These are phyloP conservation scores for Thera obeliscata DNA, from an alignment of 2,888 invertebrate species.

Conservation along the genomic window DNA sequence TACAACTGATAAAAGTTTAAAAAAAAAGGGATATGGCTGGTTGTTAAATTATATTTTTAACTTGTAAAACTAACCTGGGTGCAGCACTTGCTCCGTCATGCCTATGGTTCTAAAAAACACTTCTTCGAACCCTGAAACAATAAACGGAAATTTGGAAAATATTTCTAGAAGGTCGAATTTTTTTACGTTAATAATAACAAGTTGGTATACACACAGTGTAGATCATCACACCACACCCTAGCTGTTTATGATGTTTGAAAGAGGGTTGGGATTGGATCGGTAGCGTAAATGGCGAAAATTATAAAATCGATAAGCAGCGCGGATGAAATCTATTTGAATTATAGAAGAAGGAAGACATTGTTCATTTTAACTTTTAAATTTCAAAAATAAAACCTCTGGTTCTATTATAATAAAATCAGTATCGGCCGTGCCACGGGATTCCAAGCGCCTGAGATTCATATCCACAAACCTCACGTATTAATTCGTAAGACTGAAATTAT, in stretches of 20 bases:
- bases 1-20: no score
- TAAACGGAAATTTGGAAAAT: slow-evolving; percentile 17
- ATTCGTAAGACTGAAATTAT: slow-evolving; percentile 3
- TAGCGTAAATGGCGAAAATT: neutral
- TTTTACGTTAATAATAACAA: no score
- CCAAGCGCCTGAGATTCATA: slow-evolving; percentile 7
- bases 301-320: neutral
- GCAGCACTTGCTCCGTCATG: slow-evolving; percentile 93
- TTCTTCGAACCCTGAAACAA: slow-evolving; percentile 84
- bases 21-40: no score
- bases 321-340: neutral
- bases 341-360: no score
- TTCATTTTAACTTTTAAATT: no score
- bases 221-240: no score
- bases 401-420: neutral
- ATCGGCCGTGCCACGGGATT: neutral
- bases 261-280: neutral
- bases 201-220: no score
- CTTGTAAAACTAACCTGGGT: slow-evolving; percentile 90
- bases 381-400: neutral
- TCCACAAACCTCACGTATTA: slow-evolving; percentile 10
- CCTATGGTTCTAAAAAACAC: slow-evolving; percentile 85
- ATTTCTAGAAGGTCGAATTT: no score
- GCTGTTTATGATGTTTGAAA: no score
- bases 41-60: no score